These are phyloP conservation scores for Rhinogobio ventralis DNA, from an alignment of 2,797 vertebrate species.

Conservation along the genomic window DNA sequence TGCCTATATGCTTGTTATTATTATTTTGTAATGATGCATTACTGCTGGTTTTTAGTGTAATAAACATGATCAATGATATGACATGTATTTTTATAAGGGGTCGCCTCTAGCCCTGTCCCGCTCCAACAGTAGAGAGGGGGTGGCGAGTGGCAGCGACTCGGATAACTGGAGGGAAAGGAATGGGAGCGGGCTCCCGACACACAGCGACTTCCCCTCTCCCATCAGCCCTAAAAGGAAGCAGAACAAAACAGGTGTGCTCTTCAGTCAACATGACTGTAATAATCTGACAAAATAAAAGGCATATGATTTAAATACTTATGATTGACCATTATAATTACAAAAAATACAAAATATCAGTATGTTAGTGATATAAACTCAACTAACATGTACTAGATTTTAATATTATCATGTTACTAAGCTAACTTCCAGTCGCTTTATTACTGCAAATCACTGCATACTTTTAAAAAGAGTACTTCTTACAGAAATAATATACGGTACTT, in stretches of 20 bases:
- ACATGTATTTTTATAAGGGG: conserved; percentile 70
- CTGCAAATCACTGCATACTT: background rate
- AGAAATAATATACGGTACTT: background rate
- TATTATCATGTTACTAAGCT: background rate
- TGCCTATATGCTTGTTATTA: background rate
- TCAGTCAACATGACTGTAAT: background rate
- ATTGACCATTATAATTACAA: background rate
- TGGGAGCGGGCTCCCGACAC: conserved; percentile 70
- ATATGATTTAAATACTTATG: background rate
- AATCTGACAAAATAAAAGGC: background rate
- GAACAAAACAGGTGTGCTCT: conserved; percentile 83
- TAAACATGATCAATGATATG: background rate
- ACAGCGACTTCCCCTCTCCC: conserved; percentile 80
- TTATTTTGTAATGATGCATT: background rate
- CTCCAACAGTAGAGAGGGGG: conserved; percentile 84
- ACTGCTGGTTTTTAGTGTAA: background rate
- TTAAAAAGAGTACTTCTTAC: background rate
- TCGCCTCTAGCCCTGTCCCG: conserved; percentile 83
- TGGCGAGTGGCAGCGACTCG: conserved; percentile 83
- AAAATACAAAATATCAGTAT: background rate
- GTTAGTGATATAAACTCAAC: background rate
- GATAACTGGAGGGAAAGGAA: conserved; percentile 90
- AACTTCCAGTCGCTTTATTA: background rate
- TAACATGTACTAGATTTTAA: background rate
- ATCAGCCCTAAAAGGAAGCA: conserved; percentile 87